Percentiles rank a stretch among this genome's conserved stretches.
Conservation (phyloP, 2,888 invertebrate genomes). For the Liopterus haemorrhoidalis region DNA sequence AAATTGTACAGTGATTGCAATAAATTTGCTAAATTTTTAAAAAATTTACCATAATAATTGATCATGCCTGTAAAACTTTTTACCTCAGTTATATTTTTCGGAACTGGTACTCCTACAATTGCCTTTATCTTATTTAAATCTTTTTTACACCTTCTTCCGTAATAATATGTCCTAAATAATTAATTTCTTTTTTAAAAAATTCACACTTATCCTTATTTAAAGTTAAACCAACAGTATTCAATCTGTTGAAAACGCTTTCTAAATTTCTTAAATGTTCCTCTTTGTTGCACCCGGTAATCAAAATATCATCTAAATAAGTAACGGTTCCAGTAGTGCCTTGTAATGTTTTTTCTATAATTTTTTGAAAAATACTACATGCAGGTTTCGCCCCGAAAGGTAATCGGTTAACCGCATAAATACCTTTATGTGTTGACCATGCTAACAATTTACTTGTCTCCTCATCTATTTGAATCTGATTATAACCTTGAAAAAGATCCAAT, state of each 20-base stretch:
- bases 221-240: slow-evolving; percentile 11
- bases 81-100: slow-evolving; percentile 8
- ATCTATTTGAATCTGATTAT: slow-evolving; percentile 28
- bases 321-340: slow-evolving; percentile 31
- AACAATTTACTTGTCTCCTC: slow-evolving; percentile 22
- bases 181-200: slow-evolving; percentile 27
- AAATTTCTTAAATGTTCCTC: slow-evolving; percentile 20
- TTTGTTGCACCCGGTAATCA: slow-evolving; percentile 28
- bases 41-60: slow-evolving; percentile 34
- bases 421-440: slow-evolving; percentile 34
- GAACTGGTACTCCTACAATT: slow-evolving; percentile 7
- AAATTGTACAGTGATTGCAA: slow-evolving; percentile 28
- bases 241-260: slow-evolving; percentile 4
- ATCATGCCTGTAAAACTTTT: slow-evolving; percentile 26
- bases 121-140: slow-evolving; percentile 15
- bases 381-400: slow-evolving; percentile 36
- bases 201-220: slow-evolving; percentile 27
- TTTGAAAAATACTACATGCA: slow-evolving; percentile 35
- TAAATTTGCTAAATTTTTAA: slow-evolving; percentile 30
- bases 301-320: slow-evolving; percentile 38
- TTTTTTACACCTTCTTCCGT: slow-evolving; percentile 12
- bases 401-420: slow-evolving; percentile 35
- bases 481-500: slow-evolving; percentile 28
- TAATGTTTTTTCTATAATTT: slow-evolving; percentile 37
- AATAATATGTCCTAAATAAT: slow-evolving; percentile 28